These are phyloP conservation scores for Hyperopisus bebe DNA, from an alignment of 2,113 vertebrate species.

Conservation along the genomic window DNA sequence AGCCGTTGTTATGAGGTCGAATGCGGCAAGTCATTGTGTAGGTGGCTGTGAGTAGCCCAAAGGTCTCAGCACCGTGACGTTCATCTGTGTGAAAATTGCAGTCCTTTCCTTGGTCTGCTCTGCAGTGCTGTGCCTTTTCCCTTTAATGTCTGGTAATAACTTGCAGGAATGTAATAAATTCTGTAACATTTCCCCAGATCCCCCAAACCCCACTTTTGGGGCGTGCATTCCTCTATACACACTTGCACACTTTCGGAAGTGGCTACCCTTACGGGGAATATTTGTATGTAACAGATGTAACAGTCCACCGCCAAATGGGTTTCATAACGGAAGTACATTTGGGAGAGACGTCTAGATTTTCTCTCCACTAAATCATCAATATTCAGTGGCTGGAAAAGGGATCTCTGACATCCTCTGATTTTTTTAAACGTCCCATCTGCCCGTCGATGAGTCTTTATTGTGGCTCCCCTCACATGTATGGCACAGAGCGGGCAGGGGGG, in stretches of 20 bases:
- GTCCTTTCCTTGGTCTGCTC: background rate
- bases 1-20: background rate
- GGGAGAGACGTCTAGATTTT: conserved; percentile 3
- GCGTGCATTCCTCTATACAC: background rate
- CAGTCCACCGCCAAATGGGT: background rate
- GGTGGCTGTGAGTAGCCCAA: background rate
- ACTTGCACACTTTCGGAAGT: background rate
- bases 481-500: background rate
- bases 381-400: background rate
- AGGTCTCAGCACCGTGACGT: background rate
- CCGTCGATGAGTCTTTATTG: background rate
- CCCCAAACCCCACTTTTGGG: background rate
- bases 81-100: background rate
- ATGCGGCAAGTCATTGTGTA: background rate
- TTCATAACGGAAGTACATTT: background rate
- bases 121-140: background rate
- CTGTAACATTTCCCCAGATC: background rate
- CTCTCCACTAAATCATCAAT: conserved; percentile 2
- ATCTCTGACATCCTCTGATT: background rate
- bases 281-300: background rate
- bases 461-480: background rate
- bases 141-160: background rate
- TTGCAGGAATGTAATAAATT: background rate
- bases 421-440: background rate
- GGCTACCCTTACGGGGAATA: background rate